A percentile compares a stretch with the other conserved stretches of the same genome.
Conservation (phyloP, 2,888 invertebrate genomes). For the Conchocele bisecta region DNA sequence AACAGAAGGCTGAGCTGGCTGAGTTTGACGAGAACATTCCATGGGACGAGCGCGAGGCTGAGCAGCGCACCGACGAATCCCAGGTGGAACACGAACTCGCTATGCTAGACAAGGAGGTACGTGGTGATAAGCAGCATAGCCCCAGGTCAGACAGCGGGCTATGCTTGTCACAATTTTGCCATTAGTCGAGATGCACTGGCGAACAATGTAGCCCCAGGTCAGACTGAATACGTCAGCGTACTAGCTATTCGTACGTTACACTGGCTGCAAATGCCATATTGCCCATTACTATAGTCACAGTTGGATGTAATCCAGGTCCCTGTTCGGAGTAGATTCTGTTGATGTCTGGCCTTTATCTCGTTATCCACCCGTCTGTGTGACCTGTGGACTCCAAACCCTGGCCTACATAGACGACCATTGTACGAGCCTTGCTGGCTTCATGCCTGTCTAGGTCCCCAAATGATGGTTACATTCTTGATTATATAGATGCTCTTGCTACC, state of each 20-base stretch:
- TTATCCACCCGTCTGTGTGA: constrained; percentile 24
- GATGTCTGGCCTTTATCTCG: constrained; percentile 21
- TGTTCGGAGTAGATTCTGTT: neutral
- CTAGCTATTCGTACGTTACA: no score
- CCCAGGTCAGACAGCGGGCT: no score
- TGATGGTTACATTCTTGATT: constrained; percentile 6
- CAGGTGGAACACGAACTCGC: constrained; percentile 82
- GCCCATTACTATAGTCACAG: no score
- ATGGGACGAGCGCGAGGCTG: constrained; percentile 87
- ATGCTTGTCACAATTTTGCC: no score
- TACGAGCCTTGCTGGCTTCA: constrained; percentile 11
- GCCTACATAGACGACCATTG: constrained; percentile 36
- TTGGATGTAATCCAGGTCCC: no score
- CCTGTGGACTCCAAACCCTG: constrained; percentile 37
- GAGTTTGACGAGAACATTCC: constrained; percentile 98
- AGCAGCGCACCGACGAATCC: constrained; percentile 75
- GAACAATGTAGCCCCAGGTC: no score
- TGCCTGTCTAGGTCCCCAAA: neutral
- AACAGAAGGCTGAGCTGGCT: constrained; percentile 88
- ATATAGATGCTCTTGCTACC: no score
- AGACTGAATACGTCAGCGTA: no score
- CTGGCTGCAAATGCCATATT: no score
- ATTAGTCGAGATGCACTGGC: no score
- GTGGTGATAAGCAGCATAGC: no score
- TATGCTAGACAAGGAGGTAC: constrained; percentile 82